phyloP scores from a whole-genome alignment of 1,140 invertebrate genomes.

The Paralvinella palmiformis region DNA sequence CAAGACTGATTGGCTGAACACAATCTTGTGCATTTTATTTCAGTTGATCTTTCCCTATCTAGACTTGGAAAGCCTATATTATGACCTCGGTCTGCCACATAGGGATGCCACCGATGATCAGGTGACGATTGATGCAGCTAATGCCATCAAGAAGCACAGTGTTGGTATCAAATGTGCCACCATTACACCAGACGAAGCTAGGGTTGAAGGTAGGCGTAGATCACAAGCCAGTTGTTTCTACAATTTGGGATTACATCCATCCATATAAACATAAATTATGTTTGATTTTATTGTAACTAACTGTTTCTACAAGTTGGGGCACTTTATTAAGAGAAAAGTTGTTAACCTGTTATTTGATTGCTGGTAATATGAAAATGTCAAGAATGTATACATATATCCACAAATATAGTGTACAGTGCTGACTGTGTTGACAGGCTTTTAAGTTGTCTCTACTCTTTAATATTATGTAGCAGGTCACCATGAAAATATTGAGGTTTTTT shows the following conservation, averaged over 20 bases:
- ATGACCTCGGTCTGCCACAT: slow-evolving; percentile 91
- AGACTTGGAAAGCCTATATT: slow-evolving; percentile 91
- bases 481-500: too few species aligned
- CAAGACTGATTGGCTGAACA: background rate
- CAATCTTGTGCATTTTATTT: too few species aligned
- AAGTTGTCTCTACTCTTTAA: background rate
- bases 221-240: too few species aligned
- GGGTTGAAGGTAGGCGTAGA: slow-evolving; percentile 78
- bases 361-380: background rate
- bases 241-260: too few species aligned
- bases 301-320: background rate
- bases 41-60: slow-evolving; percentile 89
- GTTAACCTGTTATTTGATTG: background rate
- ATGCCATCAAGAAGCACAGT: slow-evolving; percentile 95
- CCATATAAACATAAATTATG: too few species aligned
- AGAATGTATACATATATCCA: too few species aligned
- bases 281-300: background rate
- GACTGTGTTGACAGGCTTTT: too few species aligned
- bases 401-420: too few species aligned
- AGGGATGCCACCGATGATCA: slow-evolving; percentile 91
- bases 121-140: slow-evolving; percentile 93
- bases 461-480: too few species aligned
- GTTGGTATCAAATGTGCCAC: slow-evolving; percentile 99
- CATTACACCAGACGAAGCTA: slow-evolving; percentile 92
- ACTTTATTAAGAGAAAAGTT: background rate